Conservation (phyloP, 2,113 vertebrate species). For the Pedionomus torquatus region DNA sequence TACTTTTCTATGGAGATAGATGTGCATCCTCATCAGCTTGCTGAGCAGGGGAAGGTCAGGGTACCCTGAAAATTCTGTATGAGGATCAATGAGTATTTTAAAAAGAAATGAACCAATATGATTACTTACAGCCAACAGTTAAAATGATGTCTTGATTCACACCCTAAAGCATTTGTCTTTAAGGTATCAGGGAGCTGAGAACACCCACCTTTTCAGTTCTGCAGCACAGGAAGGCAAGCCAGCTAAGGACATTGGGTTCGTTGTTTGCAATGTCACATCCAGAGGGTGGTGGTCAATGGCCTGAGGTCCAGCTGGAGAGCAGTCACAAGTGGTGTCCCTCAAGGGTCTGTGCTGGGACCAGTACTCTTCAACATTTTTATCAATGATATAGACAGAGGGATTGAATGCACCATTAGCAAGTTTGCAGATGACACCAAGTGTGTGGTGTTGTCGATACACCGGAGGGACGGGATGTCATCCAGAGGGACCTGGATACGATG, state of each 20-base stretch:
- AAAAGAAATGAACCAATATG: background rate
- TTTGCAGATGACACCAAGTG: no score
- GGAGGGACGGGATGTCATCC: no score
- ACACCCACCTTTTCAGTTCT: background rate
- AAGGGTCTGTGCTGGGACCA: no score
- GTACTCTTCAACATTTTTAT: no score
- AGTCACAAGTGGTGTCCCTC: no score
- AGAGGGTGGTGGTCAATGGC: no score
- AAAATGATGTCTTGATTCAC: background rate
- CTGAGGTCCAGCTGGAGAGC: no score
- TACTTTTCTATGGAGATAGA: background rate
- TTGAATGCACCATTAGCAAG: no score
- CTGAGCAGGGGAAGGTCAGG: background rate
- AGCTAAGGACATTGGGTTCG: background rate
- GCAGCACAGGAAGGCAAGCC: background rate
- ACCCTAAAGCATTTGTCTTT: background rate
- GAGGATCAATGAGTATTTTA: background rate
- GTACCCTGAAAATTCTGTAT: background rate
- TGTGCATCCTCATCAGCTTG: fast-evolving
- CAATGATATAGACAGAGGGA: no score
- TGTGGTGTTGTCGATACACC: no score
- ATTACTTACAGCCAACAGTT: background rate
- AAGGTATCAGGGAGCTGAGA: background rate
- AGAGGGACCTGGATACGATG: no score
- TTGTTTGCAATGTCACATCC: background rate